A percentile compares a stretch with the other conserved stretches of the same genome.
Evolutionary conservation across 2,797 vertebrate species (phyloP).

Genomic region (Jordanella pulchra): DNA sequence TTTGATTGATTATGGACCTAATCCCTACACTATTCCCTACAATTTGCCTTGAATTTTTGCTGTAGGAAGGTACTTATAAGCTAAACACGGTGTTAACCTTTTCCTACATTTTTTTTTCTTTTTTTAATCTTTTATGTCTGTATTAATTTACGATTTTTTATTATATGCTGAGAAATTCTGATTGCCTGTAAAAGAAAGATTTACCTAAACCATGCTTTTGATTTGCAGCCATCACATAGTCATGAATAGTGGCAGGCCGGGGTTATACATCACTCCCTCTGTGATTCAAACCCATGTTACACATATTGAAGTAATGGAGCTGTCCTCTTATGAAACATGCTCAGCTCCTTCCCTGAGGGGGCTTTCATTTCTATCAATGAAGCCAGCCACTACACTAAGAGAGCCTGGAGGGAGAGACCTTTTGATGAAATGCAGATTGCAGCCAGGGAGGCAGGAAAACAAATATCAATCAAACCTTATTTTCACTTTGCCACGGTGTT

Average conservation of each 20-base stretch:
- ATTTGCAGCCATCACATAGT: conserved; percentile 50
- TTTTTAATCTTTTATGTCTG: conserved; percentile 22
- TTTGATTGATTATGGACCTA: conserved; percentile 76
- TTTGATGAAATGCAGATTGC: conserved; percentile 53
- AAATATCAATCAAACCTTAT: conserved; percentile 21
- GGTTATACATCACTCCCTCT: conserved; percentile 50
- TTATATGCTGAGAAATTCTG: conserved; percentile 24
- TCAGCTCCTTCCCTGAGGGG: conserved; percentile 23
- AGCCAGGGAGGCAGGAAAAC: conserved; percentile 20
- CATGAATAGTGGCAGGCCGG: conserved; percentile 41
- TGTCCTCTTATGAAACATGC: conserved; percentile 54
- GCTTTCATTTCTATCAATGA: conserved; percentile 41
- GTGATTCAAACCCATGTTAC: conserved; percentile 39
- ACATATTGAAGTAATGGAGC: conserved; percentile 56
- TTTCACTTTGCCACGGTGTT: conserved; percentile 13
- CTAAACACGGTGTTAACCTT: conserved; percentile 43
- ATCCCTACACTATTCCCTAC: conserved; percentile 58
- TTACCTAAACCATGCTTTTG: conserved; percentile 39
- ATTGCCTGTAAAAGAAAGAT: conserved; percentile 51
- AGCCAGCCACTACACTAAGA: conserved; percentile 6
- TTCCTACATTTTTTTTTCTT: conserved; percentile 15
- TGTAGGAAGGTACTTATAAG: conserved; percentile 25
- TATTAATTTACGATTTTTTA: conserved; percentile 5
- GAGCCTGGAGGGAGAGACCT: conserved; percentile 26
- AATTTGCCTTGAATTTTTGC: conserved; percentile 40